Conservation (phyloP, 64 coral and sea anemone species). For the Pocillopora damicornis region DNA sequence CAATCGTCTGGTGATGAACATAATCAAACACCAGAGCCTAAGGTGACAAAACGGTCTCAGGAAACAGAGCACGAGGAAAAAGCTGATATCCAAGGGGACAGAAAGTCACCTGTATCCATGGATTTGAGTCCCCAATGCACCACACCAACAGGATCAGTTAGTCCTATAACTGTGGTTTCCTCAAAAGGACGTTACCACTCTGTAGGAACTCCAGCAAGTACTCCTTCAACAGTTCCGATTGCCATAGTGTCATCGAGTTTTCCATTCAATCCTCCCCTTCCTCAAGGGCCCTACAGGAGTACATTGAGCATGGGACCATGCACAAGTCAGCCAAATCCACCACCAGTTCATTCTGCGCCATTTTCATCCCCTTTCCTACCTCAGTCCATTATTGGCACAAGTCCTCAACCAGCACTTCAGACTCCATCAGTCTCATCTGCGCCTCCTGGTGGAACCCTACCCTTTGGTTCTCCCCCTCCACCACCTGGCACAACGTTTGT, state of each 20-base stretch:
- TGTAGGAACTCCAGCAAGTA: not conserved
- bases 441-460: not conserved
- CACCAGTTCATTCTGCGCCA: not conserved
- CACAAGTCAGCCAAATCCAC: not conserved
- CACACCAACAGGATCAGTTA: not conserved
- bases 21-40: not conserved
- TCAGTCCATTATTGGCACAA: not conserved
- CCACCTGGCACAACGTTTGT: not conserved
- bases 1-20: not conserved
- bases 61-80: not conserved
- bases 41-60: not conserved
- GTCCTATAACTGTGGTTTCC: conserved; percentile 37
- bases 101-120: conserved; percentile 20
- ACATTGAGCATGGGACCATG: not conserved
- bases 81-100: not conserved
- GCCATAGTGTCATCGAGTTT: not conserved
- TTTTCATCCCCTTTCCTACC: not conserved
- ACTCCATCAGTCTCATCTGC: not conserved
- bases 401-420: not conserved
- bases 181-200: conserved; percentile 20
- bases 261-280: conserved; percentile 24
- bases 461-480: not conserved
- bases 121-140: conserved; percentile 14
- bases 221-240: not conserved
- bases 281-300: conserved; percentile 16